phyloP scores from a whole-genome alignment of 2,797 vertebrate genomes.

The Epinephelus awoara region DNA sequence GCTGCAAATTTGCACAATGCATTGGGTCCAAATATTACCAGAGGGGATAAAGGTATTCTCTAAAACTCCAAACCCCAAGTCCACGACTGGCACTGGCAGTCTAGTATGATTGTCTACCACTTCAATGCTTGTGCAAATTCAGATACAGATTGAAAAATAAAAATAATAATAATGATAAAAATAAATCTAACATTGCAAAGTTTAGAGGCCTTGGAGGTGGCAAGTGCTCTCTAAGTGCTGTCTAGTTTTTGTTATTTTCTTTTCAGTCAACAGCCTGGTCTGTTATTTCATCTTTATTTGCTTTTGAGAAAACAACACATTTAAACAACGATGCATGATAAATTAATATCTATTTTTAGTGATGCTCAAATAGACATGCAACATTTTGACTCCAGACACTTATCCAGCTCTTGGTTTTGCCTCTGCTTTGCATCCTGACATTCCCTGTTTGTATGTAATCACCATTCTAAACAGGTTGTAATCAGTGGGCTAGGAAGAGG shows the following conservation, averaged over 20 bases:
- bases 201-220: neutral
- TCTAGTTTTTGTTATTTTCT: neutral
- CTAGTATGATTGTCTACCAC: neutral
- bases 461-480: constrained; percentile 65
- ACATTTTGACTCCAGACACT: neutral
- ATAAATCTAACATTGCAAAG: neutral
- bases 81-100: neutral
- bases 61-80: neutral
- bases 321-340: neutral
- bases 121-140: neutral
- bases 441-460: constrained; percentile 55
- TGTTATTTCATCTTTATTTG: neutral
- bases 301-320: constrained; percentile 2
- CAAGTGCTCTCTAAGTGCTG: neutral
- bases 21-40: neutral
- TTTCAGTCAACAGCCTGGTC: neutral
- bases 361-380: neutral
- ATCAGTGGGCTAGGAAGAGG: constrained; percentile 60
- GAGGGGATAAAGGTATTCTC: neutral
- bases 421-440: constrained; percentile 28
- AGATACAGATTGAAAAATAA: neutral
- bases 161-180: neutral
- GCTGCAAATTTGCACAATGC: neutral
- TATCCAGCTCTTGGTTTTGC: constrained; percentile 1
- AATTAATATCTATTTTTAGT: neutral